Conservation (phyloP, 2,113 vertebrate species). For the Isurus oxyrinchus region DNA sequence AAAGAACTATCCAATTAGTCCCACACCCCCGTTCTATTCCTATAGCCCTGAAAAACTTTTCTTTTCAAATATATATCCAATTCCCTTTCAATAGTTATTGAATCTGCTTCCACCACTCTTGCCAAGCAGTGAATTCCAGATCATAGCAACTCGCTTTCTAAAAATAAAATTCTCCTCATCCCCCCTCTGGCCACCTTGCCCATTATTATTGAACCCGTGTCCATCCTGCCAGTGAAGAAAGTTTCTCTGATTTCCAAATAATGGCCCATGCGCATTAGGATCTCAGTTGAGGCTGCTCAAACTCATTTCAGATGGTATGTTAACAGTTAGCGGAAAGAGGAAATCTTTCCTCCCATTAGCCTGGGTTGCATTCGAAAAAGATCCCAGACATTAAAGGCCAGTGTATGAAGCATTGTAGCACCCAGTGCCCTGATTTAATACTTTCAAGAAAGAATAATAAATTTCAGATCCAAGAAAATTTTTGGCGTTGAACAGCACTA, state of each 20-base stretch:
- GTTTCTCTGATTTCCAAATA: background rate
- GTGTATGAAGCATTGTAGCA: background rate
- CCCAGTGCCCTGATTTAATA: background rate
- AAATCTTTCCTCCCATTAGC: background rate
- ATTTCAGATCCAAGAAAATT: background rate
- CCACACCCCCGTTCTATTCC: too few species aligned
- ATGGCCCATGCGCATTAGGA: background rate
- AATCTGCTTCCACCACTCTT: too few species aligned
- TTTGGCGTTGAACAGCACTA: background rate
- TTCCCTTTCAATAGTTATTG: too few species aligned
- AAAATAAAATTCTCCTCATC: background rate
- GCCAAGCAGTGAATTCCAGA: background rate
- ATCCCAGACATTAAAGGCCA: background rate
- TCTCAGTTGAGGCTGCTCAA: background rate
- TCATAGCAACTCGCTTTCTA: background rate
- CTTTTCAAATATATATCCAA: too few species aligned
- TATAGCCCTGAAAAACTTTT: too few species aligned
- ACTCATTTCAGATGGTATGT: background rate
- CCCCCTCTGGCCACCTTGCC: background rate
- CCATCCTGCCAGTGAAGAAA: background rate
- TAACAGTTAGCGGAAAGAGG: background rate
- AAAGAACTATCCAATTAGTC: too few species aligned
- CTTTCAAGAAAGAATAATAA: background rate
- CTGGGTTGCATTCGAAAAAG: background rate
- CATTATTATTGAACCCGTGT: background rate